Conservation (phyloP, 2,888 invertebrate genomes). For the Hesperia comma region DNA sequence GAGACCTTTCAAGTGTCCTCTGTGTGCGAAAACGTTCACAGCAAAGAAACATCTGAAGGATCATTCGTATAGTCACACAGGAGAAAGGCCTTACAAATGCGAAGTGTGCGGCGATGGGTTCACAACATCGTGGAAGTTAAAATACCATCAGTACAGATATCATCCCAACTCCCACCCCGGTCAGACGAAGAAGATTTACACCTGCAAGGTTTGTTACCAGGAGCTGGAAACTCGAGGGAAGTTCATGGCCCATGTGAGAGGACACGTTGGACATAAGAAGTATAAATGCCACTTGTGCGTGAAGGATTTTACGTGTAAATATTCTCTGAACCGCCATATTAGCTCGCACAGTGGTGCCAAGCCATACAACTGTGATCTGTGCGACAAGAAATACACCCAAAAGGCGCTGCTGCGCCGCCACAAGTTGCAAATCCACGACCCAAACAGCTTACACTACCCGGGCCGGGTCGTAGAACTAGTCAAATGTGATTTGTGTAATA, state of each 20-base stretch:
- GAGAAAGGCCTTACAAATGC: slow-evolving; percentile 45
- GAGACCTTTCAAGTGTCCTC: slow-evolving; percentile 42
- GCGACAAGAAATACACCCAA: slow-evolving; percentile 39
- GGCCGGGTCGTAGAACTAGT: not conserved
- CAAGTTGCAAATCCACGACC: slow-evolving; percentile 31
- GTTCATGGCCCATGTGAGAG: slow-evolving; percentile 36
- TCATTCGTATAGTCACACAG: slow-evolving; percentile 45
- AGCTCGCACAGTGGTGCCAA: slow-evolving; percentile 38
- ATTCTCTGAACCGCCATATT: slow-evolving; percentile 44
- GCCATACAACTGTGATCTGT: slow-evolving; percentile 39
- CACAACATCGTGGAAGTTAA: slow-evolving; percentile 1
- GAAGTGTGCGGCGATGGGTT: slow-evolving; percentile 38
- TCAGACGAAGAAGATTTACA: slow-evolving; percentile 22
- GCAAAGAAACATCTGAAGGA: slow-evolving; percentile 45
- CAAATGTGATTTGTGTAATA: slow-evolving; percentile 48
- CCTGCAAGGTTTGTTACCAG: slow-evolving; percentile 41
- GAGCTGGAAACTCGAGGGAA: slow-evolving; percentile 19
- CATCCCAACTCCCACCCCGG: not conserved
- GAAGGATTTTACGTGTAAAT: slow-evolving; percentile 42
- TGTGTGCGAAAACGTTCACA: slow-evolving; percentile 45
- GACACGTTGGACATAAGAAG: slow-evolving; percentile 32
- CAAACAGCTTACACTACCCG: not conserved
- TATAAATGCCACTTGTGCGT: slow-evolving; percentile 43
- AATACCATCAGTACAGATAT: slow-evolving; percentile 2
- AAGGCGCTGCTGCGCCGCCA: slow-evolving; percentile 39